Conservation (phyloP, 2,888 invertebrate genomes). For the Spisula subtruncata region DNA sequence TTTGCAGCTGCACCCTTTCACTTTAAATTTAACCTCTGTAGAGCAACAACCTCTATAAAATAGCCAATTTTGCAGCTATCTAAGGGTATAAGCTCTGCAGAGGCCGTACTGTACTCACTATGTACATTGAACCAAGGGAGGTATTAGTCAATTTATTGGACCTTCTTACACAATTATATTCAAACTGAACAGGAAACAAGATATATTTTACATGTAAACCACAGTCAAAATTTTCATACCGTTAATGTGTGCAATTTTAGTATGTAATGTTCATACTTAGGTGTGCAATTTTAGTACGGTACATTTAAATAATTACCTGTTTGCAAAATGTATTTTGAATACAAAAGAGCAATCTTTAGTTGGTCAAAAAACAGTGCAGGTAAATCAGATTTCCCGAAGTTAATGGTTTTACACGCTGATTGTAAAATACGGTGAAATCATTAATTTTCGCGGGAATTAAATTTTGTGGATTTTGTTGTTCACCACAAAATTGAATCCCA, state of each 20-base stretch:
- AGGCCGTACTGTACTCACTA: background rate
- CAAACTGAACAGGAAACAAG: conserved; percentile 6
- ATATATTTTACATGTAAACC: background rate
- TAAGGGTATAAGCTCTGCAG: no score
- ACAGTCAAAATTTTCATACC: no score
- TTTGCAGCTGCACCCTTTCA: no score
- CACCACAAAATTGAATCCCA: no score
- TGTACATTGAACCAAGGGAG: background rate
- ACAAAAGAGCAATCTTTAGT: background rate
- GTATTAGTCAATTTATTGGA: background rate
- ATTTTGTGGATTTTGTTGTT: no score
- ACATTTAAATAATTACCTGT: background rate
- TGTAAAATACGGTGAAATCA: no score
- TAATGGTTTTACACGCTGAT: background rate
- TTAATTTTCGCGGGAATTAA: no score
- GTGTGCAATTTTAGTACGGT: background rate
- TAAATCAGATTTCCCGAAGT: background rate
- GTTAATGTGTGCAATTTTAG: no score
- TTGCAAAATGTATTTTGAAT: background rate
- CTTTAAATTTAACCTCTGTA: no score
- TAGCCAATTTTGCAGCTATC: no score
- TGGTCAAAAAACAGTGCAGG: background rate
- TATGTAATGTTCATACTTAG: background rate
- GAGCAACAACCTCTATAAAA: no score
- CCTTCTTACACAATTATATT: background rate